Evolutionary conservation across 2,113 vertebrate species (phyloP).

Genomic region (Datnioides undecimradiatus): DNA sequence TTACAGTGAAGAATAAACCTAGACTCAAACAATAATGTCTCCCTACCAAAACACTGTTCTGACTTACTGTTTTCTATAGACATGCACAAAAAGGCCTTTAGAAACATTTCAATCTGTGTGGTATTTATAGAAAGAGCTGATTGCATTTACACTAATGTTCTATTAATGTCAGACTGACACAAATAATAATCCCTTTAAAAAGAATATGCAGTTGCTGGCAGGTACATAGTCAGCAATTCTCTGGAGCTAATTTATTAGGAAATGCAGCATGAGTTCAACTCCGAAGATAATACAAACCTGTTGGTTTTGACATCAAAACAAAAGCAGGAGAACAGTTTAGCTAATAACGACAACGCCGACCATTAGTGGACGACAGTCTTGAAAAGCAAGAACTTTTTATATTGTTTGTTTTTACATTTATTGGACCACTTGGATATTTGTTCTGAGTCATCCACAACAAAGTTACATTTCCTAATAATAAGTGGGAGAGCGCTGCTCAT

Average conservation of each 20-base stretch:
- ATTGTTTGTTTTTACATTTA: background rate
- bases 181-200: background rate
- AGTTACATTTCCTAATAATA: background rate
- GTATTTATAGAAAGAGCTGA: background rate
- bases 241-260: background rate
- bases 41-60: background rate
- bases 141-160: background rate
- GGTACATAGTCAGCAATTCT: background rate
- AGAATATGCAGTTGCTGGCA: background rate
- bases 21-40: background rate
- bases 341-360: background rate
- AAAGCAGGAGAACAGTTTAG: background rate
- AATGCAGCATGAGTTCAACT: background rate
- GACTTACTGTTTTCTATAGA: background rate
- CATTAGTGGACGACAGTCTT: background rate
- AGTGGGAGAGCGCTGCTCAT: background rate
- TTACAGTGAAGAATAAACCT: background rate
- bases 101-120: background rate
- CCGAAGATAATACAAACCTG: background rate
- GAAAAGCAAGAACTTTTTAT: background rate
- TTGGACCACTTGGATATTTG: background rate
- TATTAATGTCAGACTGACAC: background rate
- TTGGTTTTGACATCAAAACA: background rate
- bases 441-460: background rate
- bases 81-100: background rate